Evolutionary conservation across 2,888 invertebrate genomes (phyloP).

Genomic region (Caenorhabditis wallacei): DNA sequence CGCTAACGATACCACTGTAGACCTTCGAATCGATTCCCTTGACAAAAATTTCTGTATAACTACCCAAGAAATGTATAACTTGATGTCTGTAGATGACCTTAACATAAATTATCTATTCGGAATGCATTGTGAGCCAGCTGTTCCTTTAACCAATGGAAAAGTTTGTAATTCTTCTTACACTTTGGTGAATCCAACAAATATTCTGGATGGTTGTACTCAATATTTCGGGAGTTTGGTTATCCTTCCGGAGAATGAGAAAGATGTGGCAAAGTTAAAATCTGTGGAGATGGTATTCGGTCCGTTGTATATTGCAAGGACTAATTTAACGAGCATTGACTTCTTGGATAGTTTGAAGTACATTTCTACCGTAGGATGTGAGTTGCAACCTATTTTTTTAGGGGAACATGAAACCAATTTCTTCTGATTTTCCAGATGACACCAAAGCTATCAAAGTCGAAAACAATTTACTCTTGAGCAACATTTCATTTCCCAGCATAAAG

Average conservation of each 20-base stretch:
- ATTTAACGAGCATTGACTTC: slow-evolving; percentile 19
- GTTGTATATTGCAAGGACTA: slow-evolving; percentile 5
- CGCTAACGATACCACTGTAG: not conserved
- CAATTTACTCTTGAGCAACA: slow-evolving; percentile 1
- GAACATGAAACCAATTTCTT: no score
- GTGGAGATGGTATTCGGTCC: slow-evolving; percentile 15
- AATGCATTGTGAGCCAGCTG: not conserved
- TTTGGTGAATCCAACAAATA: not conserved
- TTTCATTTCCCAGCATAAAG: slow-evolving; percentile 1
- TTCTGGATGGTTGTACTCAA: slow-evolving; percentile 17
- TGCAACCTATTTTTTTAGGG: no score
- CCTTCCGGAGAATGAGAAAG: not conserved
- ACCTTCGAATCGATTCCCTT: not conserved
- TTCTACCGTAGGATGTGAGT: slow-evolving; percentile 10
- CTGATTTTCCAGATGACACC: slow-evolving; percentile 9
- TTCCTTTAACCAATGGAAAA: slow-evolving; percentile 3
- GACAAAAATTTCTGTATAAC: not conserved
- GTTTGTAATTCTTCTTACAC: slow-evolving; percentile 3
- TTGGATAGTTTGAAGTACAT: slow-evolving; percentile 10
- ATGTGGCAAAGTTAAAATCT: slow-evolving; percentile 13
- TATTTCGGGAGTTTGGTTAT: slow-evolving; percentile 15
- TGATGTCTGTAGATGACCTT: not conserved
- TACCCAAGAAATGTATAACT: slow-evolving; percentile 1
- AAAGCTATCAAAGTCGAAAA: not conserved
- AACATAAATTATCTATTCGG: not conserved